Evolutionary conservation across 2,888 invertebrate genomes (phyloP), one percentile per base, ranked within the genome.

Genomic region (Leucophora obtusa): DNA sequence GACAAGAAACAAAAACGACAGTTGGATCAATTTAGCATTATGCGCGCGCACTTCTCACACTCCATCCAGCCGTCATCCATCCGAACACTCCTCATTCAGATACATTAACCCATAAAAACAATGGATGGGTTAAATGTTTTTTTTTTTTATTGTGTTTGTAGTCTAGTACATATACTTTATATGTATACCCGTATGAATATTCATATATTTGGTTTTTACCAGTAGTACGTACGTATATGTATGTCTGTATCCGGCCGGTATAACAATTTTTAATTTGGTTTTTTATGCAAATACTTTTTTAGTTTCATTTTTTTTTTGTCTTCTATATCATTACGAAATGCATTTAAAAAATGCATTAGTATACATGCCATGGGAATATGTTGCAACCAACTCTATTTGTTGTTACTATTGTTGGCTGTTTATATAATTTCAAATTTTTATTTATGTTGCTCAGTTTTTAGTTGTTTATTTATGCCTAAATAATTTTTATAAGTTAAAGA

Each of bases 21-120:
- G 43, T 53, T 60, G 65, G 7, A 71, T 77, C 59, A 66, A 54
- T 65, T 77, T 11, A 66, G 35, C 33, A 17, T 71, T 21, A 35
- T 77, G 71, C 71, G 71, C 66, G 71, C 71, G 77, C 77, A 71
- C 21, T 56, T n/a, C 60, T 75, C 69, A 69, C 62, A 56, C 62
- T 35, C 28, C 28, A 28, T 28, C 28, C 7, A 28, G 3, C 69
- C 35, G 18, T 50, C 69, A 47, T 33, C 54, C 60, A 65, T 70
- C 70, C 70, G 65, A 43, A 59, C 38, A 71, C 35, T 71, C 15
- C 28, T 33, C 10, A 56, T 50, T 60, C 59, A 53, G 15, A 53
- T 65, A 58, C 70, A 58, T 71, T 59, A 56, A 70, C 24, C 14
- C 51, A 62, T 7, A 59, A 71, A 28, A 60, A 77, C 71, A 77